phyloP scores from a whole-genome alignment of 2,113 vertebrate species.

The Ramphastos sulfuratus region DNA sequence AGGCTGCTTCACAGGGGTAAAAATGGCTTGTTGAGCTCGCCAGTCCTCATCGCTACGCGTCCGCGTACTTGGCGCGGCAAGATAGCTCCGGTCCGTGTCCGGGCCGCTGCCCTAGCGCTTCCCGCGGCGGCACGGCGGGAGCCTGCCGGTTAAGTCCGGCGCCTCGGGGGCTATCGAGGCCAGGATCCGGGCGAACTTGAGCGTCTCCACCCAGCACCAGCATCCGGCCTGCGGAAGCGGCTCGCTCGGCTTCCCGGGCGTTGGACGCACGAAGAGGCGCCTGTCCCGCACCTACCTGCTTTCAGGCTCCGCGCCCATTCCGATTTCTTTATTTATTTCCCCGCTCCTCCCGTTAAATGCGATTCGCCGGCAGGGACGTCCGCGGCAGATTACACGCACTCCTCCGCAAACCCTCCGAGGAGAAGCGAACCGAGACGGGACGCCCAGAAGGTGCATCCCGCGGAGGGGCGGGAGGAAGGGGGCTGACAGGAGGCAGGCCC shows the following conservation, averaged over 20 bases:
- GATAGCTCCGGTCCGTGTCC: neutral
- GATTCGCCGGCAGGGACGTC: neutral
- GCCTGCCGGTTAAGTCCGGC: neutral
- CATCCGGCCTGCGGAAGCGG: neutral
- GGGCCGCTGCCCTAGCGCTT: neutral
- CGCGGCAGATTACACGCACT: neutral
- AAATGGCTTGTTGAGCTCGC: neutral
- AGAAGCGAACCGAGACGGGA: neutral
- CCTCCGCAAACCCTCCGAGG: neutral
- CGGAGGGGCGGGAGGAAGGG: neutral
- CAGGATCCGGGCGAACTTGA: neutral
- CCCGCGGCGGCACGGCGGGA: neutral
- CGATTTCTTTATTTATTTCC: neutral
- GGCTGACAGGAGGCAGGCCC: neutral
- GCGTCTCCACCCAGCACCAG: neutral
- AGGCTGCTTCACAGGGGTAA: neutral
- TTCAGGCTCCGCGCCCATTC: neutral
- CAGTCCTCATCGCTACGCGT: neutral
- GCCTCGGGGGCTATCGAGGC: neutral
- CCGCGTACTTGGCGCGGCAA: neutral
- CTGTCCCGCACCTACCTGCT: slow-evolving; percentile 9
- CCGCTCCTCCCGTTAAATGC: neutral
- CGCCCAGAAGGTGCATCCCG: neutral
- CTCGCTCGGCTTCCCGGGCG: neutral
- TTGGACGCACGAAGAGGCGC: neutral